These are phyloP conservation scores for Empis livida DNA, from an alignment of 2,888 invertebrate species.

Conservation along the genomic window DNA sequence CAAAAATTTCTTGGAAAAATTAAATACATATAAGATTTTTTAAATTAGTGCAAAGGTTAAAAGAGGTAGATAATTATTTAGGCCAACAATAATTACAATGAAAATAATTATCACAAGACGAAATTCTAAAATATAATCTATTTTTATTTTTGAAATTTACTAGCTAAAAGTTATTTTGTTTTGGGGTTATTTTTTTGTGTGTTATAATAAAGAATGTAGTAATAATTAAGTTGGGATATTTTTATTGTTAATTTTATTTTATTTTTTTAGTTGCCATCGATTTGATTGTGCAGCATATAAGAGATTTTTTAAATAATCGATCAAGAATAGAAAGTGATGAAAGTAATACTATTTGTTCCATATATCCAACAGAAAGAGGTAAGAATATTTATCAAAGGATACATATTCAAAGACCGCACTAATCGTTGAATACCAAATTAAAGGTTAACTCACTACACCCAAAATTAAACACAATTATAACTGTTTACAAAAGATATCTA, in stretches of 20 bases:
- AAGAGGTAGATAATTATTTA: no score
- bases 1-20: no score
- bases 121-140: no score
- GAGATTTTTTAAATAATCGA: constrained; percentile 66
- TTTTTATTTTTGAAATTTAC: not conserved
- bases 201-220: not conserved
- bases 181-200: not conserved
- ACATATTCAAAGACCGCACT: constrained; percentile 9
- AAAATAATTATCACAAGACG: no score
- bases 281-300: constrained; percentile 92
- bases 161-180: not conserved
- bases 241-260: not conserved
- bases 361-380: constrained; percentile 12
- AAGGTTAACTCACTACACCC: constrained; percentile 9
- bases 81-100: no score
- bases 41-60: no score
- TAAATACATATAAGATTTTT: no score
- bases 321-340: constrained; percentile 10
- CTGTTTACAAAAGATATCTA: no score
- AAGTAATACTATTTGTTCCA: constrained; percentile 1
- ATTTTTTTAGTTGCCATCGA: constrained; percentile 81
- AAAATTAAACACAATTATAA: no score
- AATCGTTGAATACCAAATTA: not conserved
- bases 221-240: not conserved
- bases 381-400: constrained; percentile 11